phyloP scores from a whole-genome alignment of 2,113 vertebrate genomes.

The Pluvianellus socialis region DNA sequence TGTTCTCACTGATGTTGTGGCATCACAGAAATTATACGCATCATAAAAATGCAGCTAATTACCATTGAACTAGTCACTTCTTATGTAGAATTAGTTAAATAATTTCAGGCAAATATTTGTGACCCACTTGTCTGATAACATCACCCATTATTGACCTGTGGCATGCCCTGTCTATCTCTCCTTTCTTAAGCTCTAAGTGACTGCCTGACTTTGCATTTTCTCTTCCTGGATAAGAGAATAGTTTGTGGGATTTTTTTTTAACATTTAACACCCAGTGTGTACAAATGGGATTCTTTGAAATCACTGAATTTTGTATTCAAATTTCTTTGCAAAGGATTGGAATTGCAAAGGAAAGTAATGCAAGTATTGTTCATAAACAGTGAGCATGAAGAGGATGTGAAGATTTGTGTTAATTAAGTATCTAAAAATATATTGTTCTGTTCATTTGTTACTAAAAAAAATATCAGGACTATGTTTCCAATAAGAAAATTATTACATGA shows the following conservation, averaged over 20 bases:
- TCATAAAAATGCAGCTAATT: constrained; percentile 28
- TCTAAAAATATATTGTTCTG: not conserved
- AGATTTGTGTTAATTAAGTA: not conserved
- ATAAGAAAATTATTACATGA: not conserved
- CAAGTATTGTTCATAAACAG: not conserved
- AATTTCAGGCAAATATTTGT: constrained; percentile 68
- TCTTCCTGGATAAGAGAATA: not conserved
- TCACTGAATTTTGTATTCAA: not conserved
- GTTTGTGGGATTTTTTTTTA: not conserved
- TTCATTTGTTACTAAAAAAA: not conserved
- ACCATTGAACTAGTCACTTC: constrained; percentile 49
- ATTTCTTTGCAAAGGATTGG: not conserved
- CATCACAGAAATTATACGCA: constrained; percentile 4
- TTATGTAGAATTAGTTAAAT: constrained; percentile 32
- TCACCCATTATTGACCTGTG: constrained; percentile 70
- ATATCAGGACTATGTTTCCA: not conserved
- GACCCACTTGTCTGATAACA: constrained; percentile 67
- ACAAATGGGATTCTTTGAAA: not conserved
- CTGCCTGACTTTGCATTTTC: not conserved
- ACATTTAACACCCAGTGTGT: not conserved
- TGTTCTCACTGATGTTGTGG: not conserved
- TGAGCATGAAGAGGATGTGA: not conserved
- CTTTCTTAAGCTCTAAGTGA: constrained; percentile 42
- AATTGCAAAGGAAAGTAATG: not conserved
- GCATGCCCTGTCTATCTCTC: constrained; percentile 53